Conservation (phyloP, 2,797 vertebrate species). For the Tauraco hartlaubi region DNA sequence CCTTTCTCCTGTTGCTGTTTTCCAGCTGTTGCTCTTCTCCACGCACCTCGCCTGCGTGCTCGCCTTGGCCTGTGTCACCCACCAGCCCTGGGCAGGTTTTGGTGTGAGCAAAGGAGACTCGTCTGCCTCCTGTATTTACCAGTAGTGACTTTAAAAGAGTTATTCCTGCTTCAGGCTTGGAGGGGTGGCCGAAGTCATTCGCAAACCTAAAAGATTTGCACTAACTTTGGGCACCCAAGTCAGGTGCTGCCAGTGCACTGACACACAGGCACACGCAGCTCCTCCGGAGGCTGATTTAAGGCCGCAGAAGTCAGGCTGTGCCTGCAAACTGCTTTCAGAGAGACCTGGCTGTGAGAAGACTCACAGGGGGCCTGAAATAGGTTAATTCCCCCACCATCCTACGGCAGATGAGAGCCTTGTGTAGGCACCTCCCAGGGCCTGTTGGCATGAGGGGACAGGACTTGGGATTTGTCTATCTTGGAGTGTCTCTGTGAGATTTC, state of each 20-base stretch:
- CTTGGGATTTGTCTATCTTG: not conserved
- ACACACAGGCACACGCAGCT: not conserved
- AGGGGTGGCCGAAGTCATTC: not conserved
- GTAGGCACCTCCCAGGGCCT: not conserved
- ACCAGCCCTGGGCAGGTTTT: not conserved
- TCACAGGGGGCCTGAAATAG: not conserved
- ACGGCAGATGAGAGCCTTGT: not conserved
- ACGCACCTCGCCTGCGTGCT: fast-evolving
- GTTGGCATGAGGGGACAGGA: not conserved
- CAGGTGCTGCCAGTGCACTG: not conserved
- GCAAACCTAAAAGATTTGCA: not conserved
- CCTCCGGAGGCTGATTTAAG: not conserved
- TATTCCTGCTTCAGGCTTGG: not conserved
- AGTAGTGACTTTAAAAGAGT: not conserved
- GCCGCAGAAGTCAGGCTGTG: not conserved
- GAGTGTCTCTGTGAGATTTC: not conserved
- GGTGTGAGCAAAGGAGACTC: not conserved
- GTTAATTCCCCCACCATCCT: not conserved
- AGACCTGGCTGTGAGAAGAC: not conserved
- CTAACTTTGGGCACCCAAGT: not conserved
- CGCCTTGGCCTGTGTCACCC: not conserved
- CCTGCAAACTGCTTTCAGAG: not conserved
- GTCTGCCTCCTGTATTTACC: not conserved
- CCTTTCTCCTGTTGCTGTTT: not conserved
- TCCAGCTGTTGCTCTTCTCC: not conserved